These are phyloP conservation scores for Aulostomus chinensis DNA, from an alignment of 2,797 vertebrate genomes.

Conservation along the genomic window DNA sequence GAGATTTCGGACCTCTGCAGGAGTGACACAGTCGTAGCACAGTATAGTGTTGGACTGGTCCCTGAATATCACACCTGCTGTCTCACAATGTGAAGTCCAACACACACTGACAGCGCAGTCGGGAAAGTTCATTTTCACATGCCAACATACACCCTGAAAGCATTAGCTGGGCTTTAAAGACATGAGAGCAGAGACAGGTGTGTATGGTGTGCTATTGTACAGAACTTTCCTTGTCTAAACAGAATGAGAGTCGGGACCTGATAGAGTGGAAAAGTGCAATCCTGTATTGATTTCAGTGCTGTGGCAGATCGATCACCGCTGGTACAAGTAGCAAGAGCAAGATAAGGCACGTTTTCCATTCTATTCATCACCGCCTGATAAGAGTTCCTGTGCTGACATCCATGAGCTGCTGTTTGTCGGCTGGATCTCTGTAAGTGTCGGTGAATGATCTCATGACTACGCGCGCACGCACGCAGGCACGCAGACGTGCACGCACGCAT, in stretches of 20 bases:
- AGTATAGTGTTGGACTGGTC: too few relatives aligned
- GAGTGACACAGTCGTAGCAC: too few relatives aligned
- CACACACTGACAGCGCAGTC: neutral
- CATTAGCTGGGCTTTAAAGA: constrained; percentile 17
- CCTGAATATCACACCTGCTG: constrained; percentile 48
- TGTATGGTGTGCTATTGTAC: constrained; percentile 42
- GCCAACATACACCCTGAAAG: constrained; percentile 31
- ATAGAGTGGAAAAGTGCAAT: constrained; percentile 76
- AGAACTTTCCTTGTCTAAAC: constrained; percentile 63
- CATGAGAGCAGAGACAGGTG: constrained; percentile 2
- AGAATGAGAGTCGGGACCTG: constrained; percentile 56
- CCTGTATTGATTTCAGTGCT: constrained; percentile 70
- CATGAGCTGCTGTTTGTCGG: constrained; percentile 55
- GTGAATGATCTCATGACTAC: constrained; percentile 57
- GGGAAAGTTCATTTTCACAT: constrained; percentile 58
- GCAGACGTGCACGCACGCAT: constrained; percentile 6
- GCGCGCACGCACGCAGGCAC: constrained; percentile 4
- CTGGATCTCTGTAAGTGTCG: constrained; percentile 60
- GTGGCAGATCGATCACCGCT: constrained; percentile 70
- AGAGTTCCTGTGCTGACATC: constrained; percentile 73
- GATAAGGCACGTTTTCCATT: constrained; percentile 75
- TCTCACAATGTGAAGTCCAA: constrained; percentile 22
- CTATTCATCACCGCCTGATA: constrained; percentile 73
- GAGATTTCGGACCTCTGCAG: constrained; percentile 40
- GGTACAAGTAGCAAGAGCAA: constrained; percentile 67